phyloP scores from a whole-genome alignment of 1,140 invertebrate species.

The Cotesia chilonis region DNA sequence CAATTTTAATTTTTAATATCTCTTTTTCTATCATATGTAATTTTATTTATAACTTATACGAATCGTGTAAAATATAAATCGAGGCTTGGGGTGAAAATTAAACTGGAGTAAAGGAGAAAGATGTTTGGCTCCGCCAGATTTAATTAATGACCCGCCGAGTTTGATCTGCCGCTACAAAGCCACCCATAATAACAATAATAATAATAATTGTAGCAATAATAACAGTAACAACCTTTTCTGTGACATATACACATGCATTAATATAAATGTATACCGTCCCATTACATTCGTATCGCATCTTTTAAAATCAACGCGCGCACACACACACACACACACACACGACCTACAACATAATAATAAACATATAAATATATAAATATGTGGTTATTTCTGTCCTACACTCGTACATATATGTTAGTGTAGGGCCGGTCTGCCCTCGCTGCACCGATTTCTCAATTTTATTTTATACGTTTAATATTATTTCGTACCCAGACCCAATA shows the following conservation, averaged over 20 bases:
- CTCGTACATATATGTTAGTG: background rate
- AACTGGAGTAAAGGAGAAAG: background rate
- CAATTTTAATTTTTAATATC: too few species aligned
- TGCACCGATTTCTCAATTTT: constrained; percentile 28
- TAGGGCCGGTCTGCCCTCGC: constrained; percentile 22
- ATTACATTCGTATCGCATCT: constrained; percentile 5
- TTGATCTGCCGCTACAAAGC: constrained; percentile 60
- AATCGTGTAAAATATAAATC: constrained; percentile 25
- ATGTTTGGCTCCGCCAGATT: constrained; percentile 52
- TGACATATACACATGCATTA: constrained; percentile 15
- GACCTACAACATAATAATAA: constrained; percentile 9
- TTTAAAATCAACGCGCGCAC: too few species aligned
- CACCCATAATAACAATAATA: constrained; percentile 35
- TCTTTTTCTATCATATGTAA: too few species aligned
- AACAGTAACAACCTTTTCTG: background rate
- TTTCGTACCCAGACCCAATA: too few species aligned
- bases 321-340: background rate
- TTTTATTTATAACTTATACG: constrained; percentile 28
- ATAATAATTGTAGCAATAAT: background rate
- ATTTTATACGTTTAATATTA: constrained; percentile 27
- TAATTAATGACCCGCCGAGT: constrained; percentile 62
- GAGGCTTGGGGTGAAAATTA: constrained; percentile 20
- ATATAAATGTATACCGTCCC: constrained; percentile 15
- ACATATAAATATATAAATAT: constrained; percentile 4
- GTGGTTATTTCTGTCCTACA: constrained; percentile 40